phyloP scores from a whole-genome alignment of 2,113 vertebrate genomes.

The Dolichallabes microphthalmus region DNA sequence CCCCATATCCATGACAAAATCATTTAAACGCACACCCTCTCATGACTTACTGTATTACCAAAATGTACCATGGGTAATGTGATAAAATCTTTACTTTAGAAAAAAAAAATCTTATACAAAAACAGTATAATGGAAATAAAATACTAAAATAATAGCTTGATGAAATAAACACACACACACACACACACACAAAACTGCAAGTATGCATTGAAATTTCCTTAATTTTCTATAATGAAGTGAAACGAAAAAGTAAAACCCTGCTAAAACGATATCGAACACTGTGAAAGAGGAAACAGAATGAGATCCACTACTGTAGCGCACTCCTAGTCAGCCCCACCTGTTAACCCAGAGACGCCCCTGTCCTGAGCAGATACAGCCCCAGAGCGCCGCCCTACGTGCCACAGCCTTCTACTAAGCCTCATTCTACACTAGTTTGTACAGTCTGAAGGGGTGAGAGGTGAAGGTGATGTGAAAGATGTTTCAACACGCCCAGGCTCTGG shows the following conservation, averaged over 20 bases:
- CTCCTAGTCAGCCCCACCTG: slow-evolving; percentile 68
- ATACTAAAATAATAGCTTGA: slow-evolving; percentile 53
- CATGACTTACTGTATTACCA: too few species aligned
- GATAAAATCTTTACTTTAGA: slow-evolving; percentile 48
- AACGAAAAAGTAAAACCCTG: slow-evolving; percentile 39
- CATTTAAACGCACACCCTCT: background rate
- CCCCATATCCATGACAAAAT: background rate
- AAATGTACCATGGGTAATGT: slow-evolving; percentile 4
- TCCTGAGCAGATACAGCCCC: slow-evolving; percentile 65
- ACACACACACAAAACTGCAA: slow-evolving; percentile 52
- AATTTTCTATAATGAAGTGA: slow-evolving; percentile 60
- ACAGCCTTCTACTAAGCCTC: slow-evolving; percentile 65
- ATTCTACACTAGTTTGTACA: slow-evolving; percentile 58
- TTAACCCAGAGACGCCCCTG: slow-evolving; percentile 56
- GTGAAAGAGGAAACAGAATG: slow-evolving; percentile 68
- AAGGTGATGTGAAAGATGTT: slow-evolving; percentile 43
- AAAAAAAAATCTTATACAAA: slow-evolving; percentile 57
- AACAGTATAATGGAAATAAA: slow-evolving; percentile 57
- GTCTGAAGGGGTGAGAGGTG: slow-evolving; percentile 49
- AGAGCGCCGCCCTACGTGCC: slow-evolving; percentile 58
- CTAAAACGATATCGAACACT: slow-evolving; percentile 53
- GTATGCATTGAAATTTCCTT: slow-evolving; percentile 53
- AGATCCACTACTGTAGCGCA: slow-evolving; percentile 74
- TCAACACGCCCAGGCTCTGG: slow-evolving; percentile 33
- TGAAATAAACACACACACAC: slow-evolving; percentile 55